Evolutionary conservation across 2,797 vertebrate genomes (phyloP).

Genomic region (Psittacula derbiana): DNA sequence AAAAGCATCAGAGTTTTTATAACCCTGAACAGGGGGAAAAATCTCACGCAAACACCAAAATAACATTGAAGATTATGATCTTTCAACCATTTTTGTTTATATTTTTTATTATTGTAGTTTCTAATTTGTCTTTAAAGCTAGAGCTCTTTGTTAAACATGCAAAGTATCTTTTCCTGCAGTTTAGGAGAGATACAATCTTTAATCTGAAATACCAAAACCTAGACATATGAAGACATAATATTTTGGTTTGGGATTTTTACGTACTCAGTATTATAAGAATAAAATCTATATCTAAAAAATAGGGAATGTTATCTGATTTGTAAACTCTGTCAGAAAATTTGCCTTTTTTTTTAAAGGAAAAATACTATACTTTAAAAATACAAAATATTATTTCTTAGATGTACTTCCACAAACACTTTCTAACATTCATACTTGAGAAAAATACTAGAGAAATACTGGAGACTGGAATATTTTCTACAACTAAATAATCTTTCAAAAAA

Average conservation of each 20-base stretch:
- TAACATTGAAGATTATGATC: neutral
- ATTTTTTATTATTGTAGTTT: neutral
- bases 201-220: neutral
- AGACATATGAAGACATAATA: neutral
- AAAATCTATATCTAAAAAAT: neutral
- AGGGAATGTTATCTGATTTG: neutral
- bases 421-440: neutral
- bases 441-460: neutral
- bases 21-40: neutral
- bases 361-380: neutral
- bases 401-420: neutral
- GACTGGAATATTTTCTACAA: neutral
- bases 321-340: neutral
- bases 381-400: neutral
- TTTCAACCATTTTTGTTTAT: neutral
- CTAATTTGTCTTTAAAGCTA: neutral
- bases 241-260: rapidly evolving
- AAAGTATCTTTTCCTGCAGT: neutral
- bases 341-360: neutral
- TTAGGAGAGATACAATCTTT: neutral
- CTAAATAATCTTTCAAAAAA: neutral
- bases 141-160: neutral
- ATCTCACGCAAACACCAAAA: neutral
- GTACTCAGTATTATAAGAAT: neutral
- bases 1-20: neutral